Base-by-base conservation (phyloP, 2,888 invertebrate genomes). In the Andrena fulva region DNA sequence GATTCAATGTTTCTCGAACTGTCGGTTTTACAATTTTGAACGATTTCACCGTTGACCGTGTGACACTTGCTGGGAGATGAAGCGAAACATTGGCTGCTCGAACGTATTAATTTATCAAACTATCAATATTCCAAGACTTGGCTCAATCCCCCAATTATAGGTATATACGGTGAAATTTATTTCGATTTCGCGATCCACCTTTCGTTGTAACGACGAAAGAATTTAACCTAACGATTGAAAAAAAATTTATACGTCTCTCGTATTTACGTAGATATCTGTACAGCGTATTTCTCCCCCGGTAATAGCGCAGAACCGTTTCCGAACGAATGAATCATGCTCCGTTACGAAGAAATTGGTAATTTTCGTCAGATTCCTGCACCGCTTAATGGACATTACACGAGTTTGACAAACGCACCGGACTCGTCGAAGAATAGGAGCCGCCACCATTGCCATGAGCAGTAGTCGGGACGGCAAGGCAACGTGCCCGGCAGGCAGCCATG, bases 401-500 rank as follows among this genome's bases (percentile, higher is more conserved):
- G 16, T 68, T 50, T 48, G n/a, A 29, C 5, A 59, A 52, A 63
- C 50, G 35, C 31, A 16, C 0, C 20, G n/a, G 35, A 20, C 31
- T 54, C 27, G 52, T 59, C 73, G 54, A 27, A 5, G 50, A 63
- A 56, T 67, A 85, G 64, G 67, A 60, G 71, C 80, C 77, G 71
- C 80, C 77, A 86, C 86, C 87, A 87, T 87, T 87, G 84, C 80
- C 70, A 77, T 42, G 77, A 63, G 74, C 72, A 75, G 75, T 81
- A 76, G 24, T 27, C 20, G 56, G 71, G 64, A 27, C 33, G n/a
- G 24, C 73, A 80, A 56, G 75, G 73, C 84, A 85, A 84, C 82
- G 87, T 84, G 87, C 82, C 84, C 83, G 79, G 77, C 82, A 82
- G 83, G 88, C 87, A 77, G 88, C 88, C 88, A 88, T 88, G 74